phyloP scores from a whole-genome alignment of 2,888 invertebrate species.

The Hirtodrosophila histrioides region DNA sequence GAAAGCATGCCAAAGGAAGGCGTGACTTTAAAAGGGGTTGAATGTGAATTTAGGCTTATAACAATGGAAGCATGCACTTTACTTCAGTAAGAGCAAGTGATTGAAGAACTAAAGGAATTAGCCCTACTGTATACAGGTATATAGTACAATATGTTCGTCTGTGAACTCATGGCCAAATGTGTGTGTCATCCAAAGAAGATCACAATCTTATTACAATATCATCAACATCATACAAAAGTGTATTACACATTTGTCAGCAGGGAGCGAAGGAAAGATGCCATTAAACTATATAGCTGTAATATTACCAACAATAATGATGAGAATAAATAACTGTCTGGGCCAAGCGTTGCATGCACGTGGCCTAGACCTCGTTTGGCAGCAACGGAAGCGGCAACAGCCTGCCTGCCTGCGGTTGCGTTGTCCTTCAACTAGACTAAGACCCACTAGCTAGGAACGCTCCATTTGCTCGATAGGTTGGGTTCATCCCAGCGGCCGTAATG shows the following conservation, averaged over 20 bases:
- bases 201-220: conserved; percentile 36
- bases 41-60: no score
- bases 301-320: conserved; percentile 45
- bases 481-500: conserved; percentile 71
- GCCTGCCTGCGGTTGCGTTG: conserved; percentile 14
- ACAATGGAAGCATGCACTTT: no score
- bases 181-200: conserved; percentile 28
- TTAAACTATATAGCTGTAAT: conserved; percentile 37
- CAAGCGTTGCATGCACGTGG: conserved; percentile 26
- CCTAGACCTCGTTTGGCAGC: conserved; percentile 26
- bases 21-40: no score
- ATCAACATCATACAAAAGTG: conserved; percentile 20
- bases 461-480: conserved; percentile 57
- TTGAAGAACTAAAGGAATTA: no score
- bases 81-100: no score
- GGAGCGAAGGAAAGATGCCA: background rate
- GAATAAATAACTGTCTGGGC: conserved; percentile 55
- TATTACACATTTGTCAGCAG: conserved; percentile 5
- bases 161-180: conserved; percentile 46
- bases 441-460: conserved; percentile 40
- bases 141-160: background rate
- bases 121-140: no score
- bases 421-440: conserved; percentile 31
- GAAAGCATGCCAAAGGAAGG: no score
- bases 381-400: conserved; percentile 11